Evolutionary conservation across 2,888 invertebrate genomes (phyloP), one percentile per base, ranked within the genome.

Genomic region (Euproctis similis): DNA sequence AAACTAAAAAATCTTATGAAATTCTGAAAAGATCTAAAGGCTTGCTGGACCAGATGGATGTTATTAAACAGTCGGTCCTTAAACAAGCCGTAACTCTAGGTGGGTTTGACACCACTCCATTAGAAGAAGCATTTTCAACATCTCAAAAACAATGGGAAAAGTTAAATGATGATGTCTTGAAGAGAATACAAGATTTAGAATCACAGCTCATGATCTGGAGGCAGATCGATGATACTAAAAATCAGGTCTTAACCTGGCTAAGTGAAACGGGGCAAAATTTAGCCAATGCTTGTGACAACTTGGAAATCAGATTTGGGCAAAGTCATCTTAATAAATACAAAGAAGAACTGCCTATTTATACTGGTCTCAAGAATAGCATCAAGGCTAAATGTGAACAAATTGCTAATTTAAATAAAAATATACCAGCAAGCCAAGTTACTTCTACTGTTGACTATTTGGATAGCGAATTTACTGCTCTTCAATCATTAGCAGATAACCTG

Each of bases 161-260:
- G 42, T 84, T 88, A 1, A 90, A 92, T 49, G 91, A 92, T 38
- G 87, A 88, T 25, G 87, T 93, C 2, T 86, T 91, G 4, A 92
- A 91, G 44, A 87, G 90, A 45, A 89, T 91, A 11, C 94, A 95
- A 65, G 90, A 90, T 29, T 88, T 92, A 26, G 97, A 97, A 73
- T 93, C 94, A 0, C 95, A 97, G 70, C 86, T 92, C 0, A 91
- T 94, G n/a, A 92, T 96, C 28, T 97, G 96, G 96, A 92, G 94
- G 53, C 95, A 96, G 66, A 92, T 97, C 17, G 93, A 95, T 47
- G 93, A 94, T 34, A 90, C 91, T 0, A 94, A 94, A 60, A 91
- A 92, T 40, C 94, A 94, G 61, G 82, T 97, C 2, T 75, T 92
- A 0, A 88, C 90, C 11, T 97, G 97, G 97, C 63, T 96, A 4